phyloP scores from a whole-genome alignment of 2,113 vertebrate genomes.

The Podarcis muralis region DNA sequence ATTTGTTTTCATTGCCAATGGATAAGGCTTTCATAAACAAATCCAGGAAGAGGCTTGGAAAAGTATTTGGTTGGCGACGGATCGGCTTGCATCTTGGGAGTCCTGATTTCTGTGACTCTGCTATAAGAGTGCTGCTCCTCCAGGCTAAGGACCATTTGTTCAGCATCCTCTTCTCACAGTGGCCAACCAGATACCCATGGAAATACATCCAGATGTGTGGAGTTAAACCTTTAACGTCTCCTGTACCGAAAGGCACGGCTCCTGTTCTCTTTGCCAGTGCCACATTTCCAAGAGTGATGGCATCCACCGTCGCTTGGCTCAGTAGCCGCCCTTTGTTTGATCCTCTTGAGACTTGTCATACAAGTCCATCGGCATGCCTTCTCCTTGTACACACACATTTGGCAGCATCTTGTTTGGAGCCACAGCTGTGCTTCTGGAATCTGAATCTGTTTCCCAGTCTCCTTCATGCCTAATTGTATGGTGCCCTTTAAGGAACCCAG shows the following conservation, averaged over 20 bases:
- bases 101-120: neutral
- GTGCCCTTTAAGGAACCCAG: neutral
- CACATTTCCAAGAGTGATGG: neutral
- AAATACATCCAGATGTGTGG: neutral
- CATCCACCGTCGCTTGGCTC: neutral
- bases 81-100: neutral
- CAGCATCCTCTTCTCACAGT: no score
- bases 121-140: no score
- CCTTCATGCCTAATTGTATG: slow-evolving; percentile 1
- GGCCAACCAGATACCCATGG: neutral
- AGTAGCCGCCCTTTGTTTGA: neutral
- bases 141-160: neutral
- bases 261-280: neutral
- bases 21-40: neutral
- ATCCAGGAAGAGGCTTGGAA: neutral
- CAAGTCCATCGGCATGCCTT: neutral
- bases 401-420: rapidly evolving
- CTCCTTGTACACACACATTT: neutral
- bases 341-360: neutral
- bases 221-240: neutral
- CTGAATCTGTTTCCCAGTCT: slow-evolving; percentile 17
- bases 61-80: neutral
- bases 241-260: neutral
- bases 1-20: neutral
- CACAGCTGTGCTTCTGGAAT: neutral